Evolutionary conservation across 2,113 vertebrate genomes (phyloP).

Genomic region (Phyllostomus discolor): DNA sequence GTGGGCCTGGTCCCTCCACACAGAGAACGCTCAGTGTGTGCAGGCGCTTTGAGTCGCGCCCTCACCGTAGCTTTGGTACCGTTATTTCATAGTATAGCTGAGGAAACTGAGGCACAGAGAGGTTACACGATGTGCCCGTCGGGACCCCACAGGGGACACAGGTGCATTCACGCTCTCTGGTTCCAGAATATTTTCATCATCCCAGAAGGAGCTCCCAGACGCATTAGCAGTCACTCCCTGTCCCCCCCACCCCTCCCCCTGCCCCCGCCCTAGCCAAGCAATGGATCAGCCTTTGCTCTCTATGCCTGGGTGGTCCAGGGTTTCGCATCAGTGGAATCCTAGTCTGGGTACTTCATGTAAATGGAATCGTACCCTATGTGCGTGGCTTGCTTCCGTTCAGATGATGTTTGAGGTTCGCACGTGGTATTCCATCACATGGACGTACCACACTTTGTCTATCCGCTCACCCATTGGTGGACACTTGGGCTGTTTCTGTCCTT

Average conservation of each 20-base stretch:
- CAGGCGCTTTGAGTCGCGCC: not conserved
- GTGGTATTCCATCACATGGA: not conserved
- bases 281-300: not conserved
- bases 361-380: too few relatives aligned
- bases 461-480: not conserved
- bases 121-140: too few relatives aligned
- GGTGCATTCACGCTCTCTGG: not conserved
- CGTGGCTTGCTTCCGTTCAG: not conserved
- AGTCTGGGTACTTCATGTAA: too few relatives aligned
- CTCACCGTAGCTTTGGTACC: not conserved
- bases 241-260: not conserved
- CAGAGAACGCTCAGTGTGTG: accelerated
- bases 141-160: not conserved
- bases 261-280: not conserved
- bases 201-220: not conserved
- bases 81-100: not conserved
- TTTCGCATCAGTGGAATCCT: too few relatives aligned
- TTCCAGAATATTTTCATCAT: not conserved
- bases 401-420: not conserved
- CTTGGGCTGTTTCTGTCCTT: not conserved
- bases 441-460: not conserved
- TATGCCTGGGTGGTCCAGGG: not conserved
- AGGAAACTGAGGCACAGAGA: not conserved
- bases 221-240: not conserved
- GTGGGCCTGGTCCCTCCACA: accelerated